phyloP scores from a whole-genome alignment of 2,888 invertebrate species.

The Drosophila emarginata region DNA sequence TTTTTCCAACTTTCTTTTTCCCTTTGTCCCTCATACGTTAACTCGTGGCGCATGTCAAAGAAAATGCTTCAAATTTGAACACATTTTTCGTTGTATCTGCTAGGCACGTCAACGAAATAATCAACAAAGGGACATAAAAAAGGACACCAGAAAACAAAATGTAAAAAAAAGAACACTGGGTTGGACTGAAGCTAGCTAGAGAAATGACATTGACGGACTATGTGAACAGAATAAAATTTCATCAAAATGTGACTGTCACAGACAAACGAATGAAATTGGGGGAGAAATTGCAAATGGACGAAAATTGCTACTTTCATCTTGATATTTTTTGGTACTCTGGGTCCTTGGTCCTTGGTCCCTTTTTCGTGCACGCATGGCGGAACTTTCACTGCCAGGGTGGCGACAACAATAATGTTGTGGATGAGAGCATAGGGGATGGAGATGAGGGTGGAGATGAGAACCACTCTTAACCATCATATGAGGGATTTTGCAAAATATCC shows the following conservation, averaged over 20 bases:
- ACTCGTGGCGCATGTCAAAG: slow-evolving; percentile 1
- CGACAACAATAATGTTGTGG: slow-evolving; percentile 18
- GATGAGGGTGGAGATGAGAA: background rate
- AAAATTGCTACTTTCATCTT: slow-evolving; percentile 74
- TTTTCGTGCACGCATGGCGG: slow-evolving; percentile 57
- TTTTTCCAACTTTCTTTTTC: background rate
- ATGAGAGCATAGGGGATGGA: slow-evolving; percentile 38
- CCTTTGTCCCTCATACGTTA: background rate
- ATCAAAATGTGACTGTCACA: slow-evolving; percentile 74
- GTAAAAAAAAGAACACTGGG: slow-evolving; percentile 15
- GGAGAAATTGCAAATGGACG: slow-evolving; percentile 73
- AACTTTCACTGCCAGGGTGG: slow-evolving; percentile 66
- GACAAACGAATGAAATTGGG: slow-evolving; percentile 55
- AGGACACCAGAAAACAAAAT: slow-evolving; percentile 47
- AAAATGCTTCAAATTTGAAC: background rate
- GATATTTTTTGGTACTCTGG: slow-evolving; percentile 1
- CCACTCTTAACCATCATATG: slow-evolving; percentile 40
- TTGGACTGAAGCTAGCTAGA: slow-evolving; percentile 63
- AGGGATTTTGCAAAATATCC: slow-evolving; percentile 30
- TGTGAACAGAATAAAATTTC: slow-evolving; percentile 77
- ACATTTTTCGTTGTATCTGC: slow-evolving; percentile 2
- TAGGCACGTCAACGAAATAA: slow-evolving; percentile 77
- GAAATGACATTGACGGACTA: slow-evolving; percentile 78
- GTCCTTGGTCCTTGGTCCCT: slow-evolving; percentile 50
- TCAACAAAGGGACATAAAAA: slow-evolving; percentile 60